Conservation (phyloP, 2,888 invertebrate species). For the Drosophila gaucha region DNA sequence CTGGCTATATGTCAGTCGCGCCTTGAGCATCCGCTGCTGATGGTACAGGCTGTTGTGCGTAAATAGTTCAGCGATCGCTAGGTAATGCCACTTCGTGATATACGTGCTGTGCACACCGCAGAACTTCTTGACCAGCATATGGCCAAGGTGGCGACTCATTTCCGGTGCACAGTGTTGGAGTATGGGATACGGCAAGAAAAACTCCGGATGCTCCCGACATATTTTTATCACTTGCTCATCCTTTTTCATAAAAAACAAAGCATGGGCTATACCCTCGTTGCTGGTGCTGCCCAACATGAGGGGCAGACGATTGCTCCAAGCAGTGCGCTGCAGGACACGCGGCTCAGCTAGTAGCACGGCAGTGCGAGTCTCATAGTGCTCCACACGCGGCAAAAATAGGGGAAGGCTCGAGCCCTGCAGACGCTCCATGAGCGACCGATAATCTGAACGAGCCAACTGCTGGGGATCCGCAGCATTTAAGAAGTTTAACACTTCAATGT, state of each 20-base stretch:
- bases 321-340: conserved; percentile 56
- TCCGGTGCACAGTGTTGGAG: conserved; percentile 12
- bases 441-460: conserved; percentile 42
- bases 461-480: conserved; percentile 54
- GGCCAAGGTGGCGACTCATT: conserved; percentile 50
- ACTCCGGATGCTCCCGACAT: conserved; percentile 32
- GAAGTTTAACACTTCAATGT: conserved; percentile 54
- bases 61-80: conserved; percentile 59
- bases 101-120: conserved; percentile 55
- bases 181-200: conserved; percentile 8
- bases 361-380: conserved; percentile 66
- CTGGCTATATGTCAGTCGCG: conserved; percentile 62
- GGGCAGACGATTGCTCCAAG: conserved; percentile 82
- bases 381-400: conserved; percentile 73
- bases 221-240: conserved; percentile 16
- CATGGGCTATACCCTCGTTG: conserved; percentile 55
- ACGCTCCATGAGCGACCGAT: conserved; percentile 47
- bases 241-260: background rate
- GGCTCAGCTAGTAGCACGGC: conserved; percentile 73
- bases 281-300: conserved; percentile 79
- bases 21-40: conserved; percentile 65
- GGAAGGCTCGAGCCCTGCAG: background rate
- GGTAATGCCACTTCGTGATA: conserved; percentile 71
- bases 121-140: conserved; percentile 59
- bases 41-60: conserved; percentile 72